phyloP scores from a whole-genome alignment of 2,113 vertebrate species.

The Melanerpes aurifrons region DNA sequence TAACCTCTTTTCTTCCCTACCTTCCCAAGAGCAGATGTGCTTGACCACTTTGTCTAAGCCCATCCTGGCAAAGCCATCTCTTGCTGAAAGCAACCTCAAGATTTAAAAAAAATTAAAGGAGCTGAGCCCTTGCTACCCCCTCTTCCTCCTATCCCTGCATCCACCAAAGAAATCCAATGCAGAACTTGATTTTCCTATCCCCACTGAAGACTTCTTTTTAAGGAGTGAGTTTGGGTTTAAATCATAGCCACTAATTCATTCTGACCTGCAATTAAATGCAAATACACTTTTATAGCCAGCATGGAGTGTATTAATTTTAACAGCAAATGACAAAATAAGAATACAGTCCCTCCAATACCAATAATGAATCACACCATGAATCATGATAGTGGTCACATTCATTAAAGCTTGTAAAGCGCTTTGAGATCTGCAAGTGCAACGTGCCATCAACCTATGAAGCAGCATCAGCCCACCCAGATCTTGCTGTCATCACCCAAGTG shows the following conservation, averaged over 20 bases:
- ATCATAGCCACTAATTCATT: conserved; percentile 79
- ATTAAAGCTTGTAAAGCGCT: conserved; percentile 34
- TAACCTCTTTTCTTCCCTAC: conserved; percentile 84
- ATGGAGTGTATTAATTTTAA: conserved; percentile 83
- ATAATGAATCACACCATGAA: conserved; percentile 80
- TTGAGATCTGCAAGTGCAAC: not conserved
- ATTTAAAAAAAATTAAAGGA: not conserved
- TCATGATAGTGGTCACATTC: conserved; percentile 71
- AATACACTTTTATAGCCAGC: conserved; percentile 79
- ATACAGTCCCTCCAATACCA: conserved; percentile 78
- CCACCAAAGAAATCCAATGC: conserved; percentile 46
- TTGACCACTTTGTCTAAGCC: conserved; percentile 85
- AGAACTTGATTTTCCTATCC: conserved; percentile 30
- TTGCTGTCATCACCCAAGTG: not conserved
- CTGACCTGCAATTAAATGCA: conserved; percentile 82
- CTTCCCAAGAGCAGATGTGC: conserved; percentile 84
- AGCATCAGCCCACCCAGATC: accelerated
- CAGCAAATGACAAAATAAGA: conserved; percentile 81
- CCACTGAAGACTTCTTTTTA: conserved; percentile 60
- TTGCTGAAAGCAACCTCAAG: conserved; percentile 56
- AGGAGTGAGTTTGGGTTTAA: conserved; percentile 73
- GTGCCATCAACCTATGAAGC: not conserved
- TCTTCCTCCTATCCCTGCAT: not conserved
- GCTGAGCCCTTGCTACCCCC: not conserved
- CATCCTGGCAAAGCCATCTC: conserved; percentile 78